A percentile compares a stretch with the other conserved stretches of the same genome.
Conservation (phyloP, 1,140 invertebrate species). For the Trichomalopsis sarcophagae region DNA sequence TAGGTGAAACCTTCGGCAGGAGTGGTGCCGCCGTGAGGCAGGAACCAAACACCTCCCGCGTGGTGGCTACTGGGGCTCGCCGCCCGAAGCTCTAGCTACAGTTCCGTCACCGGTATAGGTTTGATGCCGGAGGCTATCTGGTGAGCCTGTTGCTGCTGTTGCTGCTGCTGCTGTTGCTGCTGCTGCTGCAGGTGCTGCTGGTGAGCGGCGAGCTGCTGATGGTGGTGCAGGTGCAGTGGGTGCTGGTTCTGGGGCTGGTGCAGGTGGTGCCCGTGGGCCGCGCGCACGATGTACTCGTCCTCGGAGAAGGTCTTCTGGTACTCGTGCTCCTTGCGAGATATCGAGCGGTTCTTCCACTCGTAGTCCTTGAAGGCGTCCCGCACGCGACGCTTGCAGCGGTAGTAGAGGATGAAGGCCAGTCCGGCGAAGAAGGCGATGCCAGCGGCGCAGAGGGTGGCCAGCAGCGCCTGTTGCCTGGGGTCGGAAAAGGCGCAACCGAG, state of each 20-base stretch:
- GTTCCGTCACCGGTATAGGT: slow-evolving; percentile 91
- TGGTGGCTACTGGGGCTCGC: slow-evolving; percentile 78
- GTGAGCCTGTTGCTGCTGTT: slow-evolving; percentile 75
- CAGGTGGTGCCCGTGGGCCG: slow-evolving; percentile 74
- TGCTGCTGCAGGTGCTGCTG: slow-evolving; percentile 54
- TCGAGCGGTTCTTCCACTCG: slow-evolving; percentile 85
- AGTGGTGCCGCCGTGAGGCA: slow-evolving; percentile 79
- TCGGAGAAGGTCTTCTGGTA: slow-evolving; percentile 92
- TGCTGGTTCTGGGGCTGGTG: slow-evolving; percentile 72
- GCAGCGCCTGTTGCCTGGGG: slow-evolving; percentile 84
- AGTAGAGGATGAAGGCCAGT: slow-evolving; percentile 83
- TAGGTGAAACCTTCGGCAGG: slow-evolving; percentile 85
- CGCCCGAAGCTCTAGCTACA: slow-evolving; percentile 93
- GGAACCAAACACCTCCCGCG: slow-evolving; percentile 74
- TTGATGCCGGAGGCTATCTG: slow-evolving; percentile 78
- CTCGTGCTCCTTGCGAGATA: slow-evolving; percentile 87
- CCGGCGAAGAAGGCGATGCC: slow-evolving; percentile 81
- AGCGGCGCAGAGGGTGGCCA: slow-evolving; percentile 83
- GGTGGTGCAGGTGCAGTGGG: slow-evolving; percentile 65
- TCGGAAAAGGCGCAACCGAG: slow-evolving; percentile 86
- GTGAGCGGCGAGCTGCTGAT: slow-evolving; percentile 75
- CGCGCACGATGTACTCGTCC: slow-evolving; percentile 86
- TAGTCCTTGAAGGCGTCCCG: slow-evolving; percentile 87
- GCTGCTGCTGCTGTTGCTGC: slow-evolving; percentile 76
- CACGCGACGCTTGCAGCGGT: slow-evolving; percentile 83